Conservation (phyloP, 2,113 vertebrate genomes). For the Gobius niger region DNA sequence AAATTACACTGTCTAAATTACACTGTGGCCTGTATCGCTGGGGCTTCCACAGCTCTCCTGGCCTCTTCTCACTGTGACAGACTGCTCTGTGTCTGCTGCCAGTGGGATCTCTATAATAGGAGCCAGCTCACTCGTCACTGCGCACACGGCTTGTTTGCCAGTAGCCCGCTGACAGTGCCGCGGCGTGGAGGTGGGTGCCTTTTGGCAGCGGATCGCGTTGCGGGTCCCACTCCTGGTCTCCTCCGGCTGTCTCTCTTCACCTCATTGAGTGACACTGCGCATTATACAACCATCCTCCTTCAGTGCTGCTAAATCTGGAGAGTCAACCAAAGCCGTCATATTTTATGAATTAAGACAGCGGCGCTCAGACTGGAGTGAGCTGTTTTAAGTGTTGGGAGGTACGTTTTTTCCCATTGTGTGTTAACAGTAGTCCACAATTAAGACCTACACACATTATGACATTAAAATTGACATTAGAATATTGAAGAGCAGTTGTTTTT, state of each 20-base stretch:
- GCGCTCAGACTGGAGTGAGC: neutral
- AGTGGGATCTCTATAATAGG: neutral
- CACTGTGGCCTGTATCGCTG: neutral
- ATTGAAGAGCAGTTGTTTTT: too few species aligned
- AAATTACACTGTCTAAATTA: too few species aligned
- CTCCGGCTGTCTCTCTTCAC: neutral
- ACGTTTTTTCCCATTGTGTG: too few species aligned
- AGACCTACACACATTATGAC: too few species aligned
- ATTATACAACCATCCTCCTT: conserved; percentile 3
- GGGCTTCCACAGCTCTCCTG: neutral
- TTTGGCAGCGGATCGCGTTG: conserved; percentile 23
- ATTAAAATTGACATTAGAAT: too few species aligned
- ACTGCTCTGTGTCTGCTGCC: neutral
- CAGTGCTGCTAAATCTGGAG: neutral
- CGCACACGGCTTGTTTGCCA: neutral
- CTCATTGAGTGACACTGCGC: neutral
- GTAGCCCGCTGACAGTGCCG: conserved; percentile 20
- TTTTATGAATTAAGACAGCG: neutral
- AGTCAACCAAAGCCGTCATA: neutral
- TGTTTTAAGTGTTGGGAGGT: too few species aligned
- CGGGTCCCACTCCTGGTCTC: conserved; percentile 4
- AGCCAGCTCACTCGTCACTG: neutral
- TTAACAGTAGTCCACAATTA: too few species aligned
- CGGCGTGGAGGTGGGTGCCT: conserved; percentile 14
- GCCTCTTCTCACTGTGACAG: neutral